These are phyloP conservation scores for Pocillopora verrucosa DNA, from an alignment of 64 coral and sea anemone species.

Conservation along the genomic window DNA sequence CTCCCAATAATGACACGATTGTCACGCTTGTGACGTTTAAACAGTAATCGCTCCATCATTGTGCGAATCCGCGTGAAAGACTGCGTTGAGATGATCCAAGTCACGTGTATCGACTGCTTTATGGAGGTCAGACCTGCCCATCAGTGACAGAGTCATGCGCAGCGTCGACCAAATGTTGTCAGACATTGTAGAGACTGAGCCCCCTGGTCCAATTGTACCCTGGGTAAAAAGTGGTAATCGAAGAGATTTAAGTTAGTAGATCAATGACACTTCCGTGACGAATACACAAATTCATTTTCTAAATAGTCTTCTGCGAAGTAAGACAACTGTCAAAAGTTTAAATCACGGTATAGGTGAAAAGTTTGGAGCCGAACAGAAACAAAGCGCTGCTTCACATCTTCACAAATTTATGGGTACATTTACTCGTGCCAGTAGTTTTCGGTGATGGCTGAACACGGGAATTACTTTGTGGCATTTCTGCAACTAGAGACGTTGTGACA, in stretches of 20 bases:
- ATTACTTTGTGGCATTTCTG: too few relatives aligned
- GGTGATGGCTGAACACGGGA: too few relatives aligned
- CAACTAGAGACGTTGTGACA: too few relatives aligned
- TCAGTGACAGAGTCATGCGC: conserved; percentile 91
- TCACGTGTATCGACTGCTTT: conserved; percentile 79
- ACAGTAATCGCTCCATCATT: conserved; percentile 7
- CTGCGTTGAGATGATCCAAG: conserved; percentile 86
- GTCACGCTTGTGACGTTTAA: background rate
- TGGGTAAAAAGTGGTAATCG: background rate
- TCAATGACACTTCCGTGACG: background rate
- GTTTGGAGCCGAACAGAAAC: too few relatives aligned
- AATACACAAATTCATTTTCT: too few relatives aligned
- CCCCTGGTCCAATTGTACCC: conserved; percentile 56
- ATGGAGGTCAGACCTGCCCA: conserved; percentile 88
- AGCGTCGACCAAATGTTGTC: conserved; percentile 98
- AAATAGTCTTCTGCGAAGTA: too few relatives aligned
- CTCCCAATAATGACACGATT: background rate
- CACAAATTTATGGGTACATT: too few relatives aligned
- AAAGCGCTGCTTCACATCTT: too few relatives aligned
- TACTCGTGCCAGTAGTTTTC: too few relatives aligned
- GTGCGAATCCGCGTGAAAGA: conserved; percentile 36
- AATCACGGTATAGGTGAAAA: too few relatives aligned
- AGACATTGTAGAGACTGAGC: conserved; percentile 85
- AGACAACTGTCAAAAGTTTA: too few relatives aligned
- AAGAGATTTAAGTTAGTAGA: background rate